Conservation (phyloP, 2,113 vertebrate genomes). For the Rattus norvegicus region GRCr8 NC_086027.1:110178501-110179000, state of each 20-base stretch:
- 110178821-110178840: not conserved
- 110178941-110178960: not conserved
- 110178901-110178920: not conserved
- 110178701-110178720: not conserved
- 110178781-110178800: not conserved
- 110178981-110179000: not conserved
- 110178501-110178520: not conserved
- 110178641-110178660: not conserved
- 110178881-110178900: not conserved
- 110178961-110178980: not conserved
- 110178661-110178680: not conserved
- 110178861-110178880: not conserved
- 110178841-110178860: not conserved
- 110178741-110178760: not conserved
- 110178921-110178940: not conserved
- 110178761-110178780: conserved; percentile 49
- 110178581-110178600: not conserved
- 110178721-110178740: not conserved
- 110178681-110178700: not conserved
- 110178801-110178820: not conserved
- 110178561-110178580: no score
- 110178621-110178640: not conserved
- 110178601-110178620: no score
- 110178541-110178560: no score
- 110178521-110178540: not conserved